These are phyloP conservation scores for Acipenser transmontanus DNA, from an alignment of 2,797 vertebrate species.

Conservation along the genomic window DNA sequence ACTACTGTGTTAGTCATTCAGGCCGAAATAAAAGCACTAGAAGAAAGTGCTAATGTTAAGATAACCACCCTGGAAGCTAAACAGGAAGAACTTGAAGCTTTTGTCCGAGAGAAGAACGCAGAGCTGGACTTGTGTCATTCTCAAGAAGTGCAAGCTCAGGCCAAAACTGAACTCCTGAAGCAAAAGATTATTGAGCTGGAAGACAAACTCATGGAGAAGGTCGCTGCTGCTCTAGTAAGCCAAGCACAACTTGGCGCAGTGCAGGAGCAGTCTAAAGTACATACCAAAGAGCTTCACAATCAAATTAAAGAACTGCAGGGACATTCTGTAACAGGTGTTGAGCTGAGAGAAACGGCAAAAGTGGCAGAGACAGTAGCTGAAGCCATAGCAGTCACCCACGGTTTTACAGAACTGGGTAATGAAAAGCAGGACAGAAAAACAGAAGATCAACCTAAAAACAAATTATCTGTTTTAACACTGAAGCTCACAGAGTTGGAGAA, in stretches of 20 bases:
- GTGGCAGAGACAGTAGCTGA: background rate
- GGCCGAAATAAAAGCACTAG: conserved; percentile 51
- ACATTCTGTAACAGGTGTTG: background rate
- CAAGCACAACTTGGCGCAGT: conserved; percentile 74
- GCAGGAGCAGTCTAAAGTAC: conserved; percentile 44
- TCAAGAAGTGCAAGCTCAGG: conserved; percentile 59
- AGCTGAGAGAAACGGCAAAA: background rate
- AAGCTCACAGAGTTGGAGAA: conserved; percentile 70
- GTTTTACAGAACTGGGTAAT: conserved; percentile 17
- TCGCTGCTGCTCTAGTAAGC: conserved; percentile 67
- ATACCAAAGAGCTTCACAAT: conserved; percentile 8
- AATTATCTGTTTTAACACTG: conserved; percentile 56
- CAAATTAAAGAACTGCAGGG: conserved; percentile 26
- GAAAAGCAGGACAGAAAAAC: conserved; percentile 14
- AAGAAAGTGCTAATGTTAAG: conserved; percentile 50
- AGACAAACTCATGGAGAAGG: conserved; percentile 68
- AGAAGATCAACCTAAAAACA: conserved; percentile 33
- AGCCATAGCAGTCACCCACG: conserved; percentile 7
- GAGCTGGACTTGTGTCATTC: conserved; percentile 56
- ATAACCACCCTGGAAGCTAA: conserved; percentile 48
- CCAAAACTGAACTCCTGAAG: conserved; percentile 52
- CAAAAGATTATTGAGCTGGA: conserved; percentile 63
- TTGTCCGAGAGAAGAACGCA: conserved; percentile 62
- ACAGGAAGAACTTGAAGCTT: conserved; percentile 61
- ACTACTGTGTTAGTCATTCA: conserved; percentile 53